Base-by-base conservation (phyloP, 1,140 invertebrate genomes). In the Coptotermes formosanus region DNA sequence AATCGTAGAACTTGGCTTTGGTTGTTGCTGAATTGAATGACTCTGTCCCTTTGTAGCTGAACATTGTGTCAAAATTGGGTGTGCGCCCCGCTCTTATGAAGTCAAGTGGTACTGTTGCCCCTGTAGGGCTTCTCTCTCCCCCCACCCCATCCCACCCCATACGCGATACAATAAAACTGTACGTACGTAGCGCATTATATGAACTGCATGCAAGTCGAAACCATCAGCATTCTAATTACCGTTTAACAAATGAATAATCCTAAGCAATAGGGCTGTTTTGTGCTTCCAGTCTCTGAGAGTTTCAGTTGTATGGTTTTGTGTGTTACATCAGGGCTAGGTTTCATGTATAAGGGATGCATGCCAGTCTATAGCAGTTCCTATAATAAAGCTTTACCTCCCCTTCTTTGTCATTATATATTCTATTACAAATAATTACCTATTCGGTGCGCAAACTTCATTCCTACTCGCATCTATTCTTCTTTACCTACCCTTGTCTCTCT, bases 401-500 rank as follows among this genome's bases (percentile, higher is more conserved):
- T 30, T 8, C 64, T 8, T 25, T 75, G 64, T 75, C 64, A 75
- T 75, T 75, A 75, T 6, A 75, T 75, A 75, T 75, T 75, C 64
- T 75, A 30, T 75, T 75, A 75, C n/a, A 75, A 75, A 75, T 75
- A 75, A 75, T 75, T 75, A 75, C 64, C 64, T 30, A 75, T 75
- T 75, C 64, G 64, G 25, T 8, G 64, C 25, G 64, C 64, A 75
- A 75, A 75, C 64, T 75, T 75, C 25, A 75, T 75, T 75, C 64
- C n/a, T 75, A 30, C 64, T 30, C 64, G 2, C 55, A n/a, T 75
- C 14, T 2, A 75, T 30, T 75, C 64, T 23, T 64, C 25, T 21
- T 23, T 21, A 8, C 59, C 19, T 64, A 7, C 59, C 25, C 59
- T 7, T 75, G 64, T 75, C 64, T 75, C n/a, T 75, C 64, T 75